Percentiles rank a stretch among this genome's conserved stretches.
These are phyloP conservation scores for Acipenser transmontanus DNA, from an alignment of 2,797 vertebrate genomes.

Conservation along the genomic window DNA sequence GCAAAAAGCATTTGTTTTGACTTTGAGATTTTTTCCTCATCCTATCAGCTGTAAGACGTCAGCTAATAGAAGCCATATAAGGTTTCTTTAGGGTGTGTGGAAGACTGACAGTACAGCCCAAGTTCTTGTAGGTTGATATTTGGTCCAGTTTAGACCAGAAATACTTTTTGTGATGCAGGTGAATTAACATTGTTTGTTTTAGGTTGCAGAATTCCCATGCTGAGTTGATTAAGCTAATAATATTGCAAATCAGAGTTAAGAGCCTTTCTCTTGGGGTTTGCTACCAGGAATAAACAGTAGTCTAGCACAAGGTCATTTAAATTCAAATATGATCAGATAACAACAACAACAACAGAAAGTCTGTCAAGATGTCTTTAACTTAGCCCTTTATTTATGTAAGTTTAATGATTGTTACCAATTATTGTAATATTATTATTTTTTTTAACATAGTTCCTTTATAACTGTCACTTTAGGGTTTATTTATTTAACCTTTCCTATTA, in stretches of 20 bases:
- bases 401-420: too few relatives aligned
- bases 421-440: too few relatives aligned
- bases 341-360: neutral
- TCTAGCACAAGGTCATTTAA: neutral
- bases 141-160: neutral
- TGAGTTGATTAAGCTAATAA: slow-evolving; percentile 35
- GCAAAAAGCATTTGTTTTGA: neutral
- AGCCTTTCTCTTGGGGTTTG: slow-evolving; percentile 17
- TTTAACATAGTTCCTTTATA: too few relatives aligned
- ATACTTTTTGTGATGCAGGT: slow-evolving; percentile 8
- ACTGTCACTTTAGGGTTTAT: too few relatives aligned
- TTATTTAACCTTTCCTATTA: too few relatives aligned
- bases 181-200: slow-evolving; percentile 36
- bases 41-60: neutral
- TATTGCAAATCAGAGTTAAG: slow-evolving; percentile 14
- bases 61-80: neutral
- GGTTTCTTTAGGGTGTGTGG: neutral
- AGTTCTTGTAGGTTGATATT: neutral
- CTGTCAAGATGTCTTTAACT: too few relatives aligned
- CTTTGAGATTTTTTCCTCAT: neutral
- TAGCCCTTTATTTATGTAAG: too few relatives aligned
- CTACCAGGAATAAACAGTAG: slow-evolving; percentile 1
- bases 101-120: neutral
- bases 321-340: neutral
- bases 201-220: slow-evolving; percentile 29